Conservation (phyloP, 2,888 invertebrate species). For the Lepidonotus clava region DNA sequence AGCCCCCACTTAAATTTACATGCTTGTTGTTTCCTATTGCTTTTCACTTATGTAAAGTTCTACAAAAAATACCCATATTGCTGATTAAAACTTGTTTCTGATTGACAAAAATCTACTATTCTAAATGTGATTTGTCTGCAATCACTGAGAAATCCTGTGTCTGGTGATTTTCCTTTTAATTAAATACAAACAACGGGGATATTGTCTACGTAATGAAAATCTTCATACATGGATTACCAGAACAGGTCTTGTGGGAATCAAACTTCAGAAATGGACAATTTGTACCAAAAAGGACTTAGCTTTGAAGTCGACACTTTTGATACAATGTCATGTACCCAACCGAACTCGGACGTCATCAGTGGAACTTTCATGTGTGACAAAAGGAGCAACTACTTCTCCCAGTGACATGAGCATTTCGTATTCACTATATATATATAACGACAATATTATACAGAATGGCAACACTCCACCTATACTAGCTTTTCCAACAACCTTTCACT, state of each 20-base stretch:
- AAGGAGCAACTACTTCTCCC: constrained; percentile 51
- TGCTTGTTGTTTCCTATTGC: no score
- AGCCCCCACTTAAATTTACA: no score
- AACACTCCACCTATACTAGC: constrained; percentile 45
- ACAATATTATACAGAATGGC: constrained; percentile 24
- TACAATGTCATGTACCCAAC: constrained; percentile 30
- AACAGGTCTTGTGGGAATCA: constrained; percentile 8
- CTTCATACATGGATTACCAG: no score
- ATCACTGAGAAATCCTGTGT: no score
- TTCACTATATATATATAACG: neutral
- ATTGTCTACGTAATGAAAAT: no score
- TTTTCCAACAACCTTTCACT: constrained; percentile 35
- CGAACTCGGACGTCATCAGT: constrained; percentile 9
- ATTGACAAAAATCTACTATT: no score
- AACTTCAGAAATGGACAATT: constrained; percentile 26
- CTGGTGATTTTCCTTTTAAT: no score
- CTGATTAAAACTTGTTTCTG: no score
- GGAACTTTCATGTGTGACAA: constrained; percentile 34
- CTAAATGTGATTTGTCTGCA: no score
- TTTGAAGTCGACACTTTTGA: constrained; percentile 20
- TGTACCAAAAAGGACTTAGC: neutral
- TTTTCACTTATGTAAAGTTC: no score
- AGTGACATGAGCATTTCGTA: constrained; percentile 52
- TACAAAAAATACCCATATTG: no score
- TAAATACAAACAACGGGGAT: no score